Evolutionary conservation across 2,888 invertebrate species (phyloP).

Genomic region (Schizaphis graminum): DNA sequence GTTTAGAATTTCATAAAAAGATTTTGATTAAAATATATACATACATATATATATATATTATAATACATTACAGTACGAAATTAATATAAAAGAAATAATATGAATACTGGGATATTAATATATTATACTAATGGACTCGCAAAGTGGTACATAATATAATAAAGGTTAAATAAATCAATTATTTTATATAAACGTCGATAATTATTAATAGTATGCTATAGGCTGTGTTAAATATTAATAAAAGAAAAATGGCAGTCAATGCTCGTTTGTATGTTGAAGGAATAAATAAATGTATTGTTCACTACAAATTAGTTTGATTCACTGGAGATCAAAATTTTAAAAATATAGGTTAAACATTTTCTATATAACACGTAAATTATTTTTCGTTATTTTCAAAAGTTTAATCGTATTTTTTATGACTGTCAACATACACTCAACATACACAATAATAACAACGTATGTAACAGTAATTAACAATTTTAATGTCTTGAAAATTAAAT

Average conservation of each 20-base stretch:
- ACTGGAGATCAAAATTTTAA: neutral
- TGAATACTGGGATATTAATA: neutral
- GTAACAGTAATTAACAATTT: neutral
- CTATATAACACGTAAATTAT: neutral
- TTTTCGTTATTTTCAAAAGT: slow-evolving; percentile 1
- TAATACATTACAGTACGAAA: neutral
- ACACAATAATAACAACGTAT: neutral
- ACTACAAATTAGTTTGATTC: slow-evolving; percentile 1
- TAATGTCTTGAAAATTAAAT: neutral
- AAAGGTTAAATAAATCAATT: slow-evolving; percentile 41
- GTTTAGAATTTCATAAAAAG: slow-evolving; percentile 7
- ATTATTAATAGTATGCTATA: slow-evolving; percentile 14
- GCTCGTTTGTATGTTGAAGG: neutral
- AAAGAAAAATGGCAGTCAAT: slow-evolving; percentile 7
- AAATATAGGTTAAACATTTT: neutral
- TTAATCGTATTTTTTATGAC: neutral
- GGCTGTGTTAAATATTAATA: slow-evolving; percentile 7
- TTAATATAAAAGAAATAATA: slow-evolving; percentile 10
- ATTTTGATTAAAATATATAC: neutral
- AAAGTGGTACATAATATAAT: neutral
- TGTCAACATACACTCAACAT: no score
- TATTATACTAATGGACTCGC: slow-evolving; percentile 21
- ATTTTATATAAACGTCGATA: slow-evolving; percentile 37
- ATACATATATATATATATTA: neutral
- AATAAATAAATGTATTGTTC: slow-evolving; percentile 16